These are phyloP conservation scores for Anguilla japonica DNA, from an alignment of 2,113 vertebrate species.

Conservation along the genomic window DNA sequence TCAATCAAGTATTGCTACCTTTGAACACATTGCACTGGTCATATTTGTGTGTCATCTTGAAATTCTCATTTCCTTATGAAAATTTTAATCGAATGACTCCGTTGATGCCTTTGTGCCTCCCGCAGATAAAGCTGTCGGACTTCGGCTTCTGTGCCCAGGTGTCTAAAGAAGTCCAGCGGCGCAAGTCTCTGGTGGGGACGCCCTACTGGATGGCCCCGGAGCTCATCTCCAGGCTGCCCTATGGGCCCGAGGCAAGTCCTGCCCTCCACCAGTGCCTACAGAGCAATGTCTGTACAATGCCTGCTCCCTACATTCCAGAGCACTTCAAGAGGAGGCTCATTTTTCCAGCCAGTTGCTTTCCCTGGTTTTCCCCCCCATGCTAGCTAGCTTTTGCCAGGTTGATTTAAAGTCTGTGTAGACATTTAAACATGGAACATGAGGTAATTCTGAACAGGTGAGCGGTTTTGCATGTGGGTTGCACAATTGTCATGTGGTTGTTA, in stretches of 20 bases:
- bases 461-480: not conserved
- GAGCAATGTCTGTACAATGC: not conserved
- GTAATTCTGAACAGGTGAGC: too few relatives aligned
- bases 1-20: not conserved
- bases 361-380: not conserved
- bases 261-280: not conserved
- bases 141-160: constrained; percentile 94
- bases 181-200: constrained; percentile 86
- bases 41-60: not conserved
- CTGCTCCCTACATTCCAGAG: not conserved
- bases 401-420: not conserved
- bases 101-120: not conserved
- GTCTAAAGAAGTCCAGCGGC: constrained; percentile 84
- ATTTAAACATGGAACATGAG: not conserved
- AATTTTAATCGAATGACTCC: not conserved
- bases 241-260: constrained; percentile 78
- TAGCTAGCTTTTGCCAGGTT: not conserved
- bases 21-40: too few relatives aligned
- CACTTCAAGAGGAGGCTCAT: too few relatives aligned
- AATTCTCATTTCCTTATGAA: not conserved
- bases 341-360: not conserved
- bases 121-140: constrained; percentile 92
- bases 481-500: too few relatives aligned
- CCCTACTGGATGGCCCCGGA: constrained; percentile 94
- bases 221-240: constrained; percentile 87